Percentiles rank a stretch among this genome's conserved stretches.
phyloP scores from a whole-genome alignment of 92 coral and sea anemone species.

The Zoanthus gigantus region DNA sequence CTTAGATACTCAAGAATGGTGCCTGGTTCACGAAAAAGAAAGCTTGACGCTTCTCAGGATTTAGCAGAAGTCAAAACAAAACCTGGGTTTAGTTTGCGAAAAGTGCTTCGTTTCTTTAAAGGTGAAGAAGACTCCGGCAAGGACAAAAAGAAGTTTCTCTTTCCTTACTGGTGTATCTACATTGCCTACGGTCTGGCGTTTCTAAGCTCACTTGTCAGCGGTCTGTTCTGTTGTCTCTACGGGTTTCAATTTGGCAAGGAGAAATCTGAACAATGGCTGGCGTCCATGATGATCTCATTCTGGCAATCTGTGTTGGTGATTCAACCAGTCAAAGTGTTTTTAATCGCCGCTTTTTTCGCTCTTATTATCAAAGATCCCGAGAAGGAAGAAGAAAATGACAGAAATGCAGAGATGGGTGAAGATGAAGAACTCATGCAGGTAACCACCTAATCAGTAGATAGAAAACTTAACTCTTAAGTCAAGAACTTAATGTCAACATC shows the following conservation, averaged over 20 bases:
- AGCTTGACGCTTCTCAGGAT: constrained; percentile 5
- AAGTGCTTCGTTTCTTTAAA: constrained; percentile 48
- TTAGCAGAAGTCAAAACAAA: constrained; percentile 26
- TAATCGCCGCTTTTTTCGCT: constrained; percentile 91
- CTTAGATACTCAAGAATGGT: constrained; percentile 1
- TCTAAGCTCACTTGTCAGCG: constrained; percentile 66
- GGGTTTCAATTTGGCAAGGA: constrained; percentile 84
- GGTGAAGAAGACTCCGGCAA: constrained; percentile 59
- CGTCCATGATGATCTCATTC: constrained; percentile 88
- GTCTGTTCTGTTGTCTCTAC: constrained; percentile 75
- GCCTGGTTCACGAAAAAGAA: constrained; percentile 8
- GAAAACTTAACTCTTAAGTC: background rate
- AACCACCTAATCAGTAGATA: background rate
- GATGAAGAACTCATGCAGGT: constrained; percentile 63
- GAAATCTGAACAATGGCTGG: constrained; percentile 88
- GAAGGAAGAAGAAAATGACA: constrained; percentile 85
- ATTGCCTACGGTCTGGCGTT: constrained; percentile 78
- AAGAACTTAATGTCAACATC: background rate
- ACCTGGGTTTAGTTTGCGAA: constrained; percentile 33
- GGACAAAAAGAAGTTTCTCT: constrained; percentile 70
- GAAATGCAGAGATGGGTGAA: constrained; percentile 26
- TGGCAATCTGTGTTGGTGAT: constrained; percentile 89
- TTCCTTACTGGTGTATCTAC: constrained; percentile 91
- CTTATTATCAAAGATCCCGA: constrained; percentile 93
- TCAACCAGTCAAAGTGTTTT: constrained; percentile 90